Conservation (phyloP, 1,140 invertebrate species). For the Chlorops oryzae region DNA sequence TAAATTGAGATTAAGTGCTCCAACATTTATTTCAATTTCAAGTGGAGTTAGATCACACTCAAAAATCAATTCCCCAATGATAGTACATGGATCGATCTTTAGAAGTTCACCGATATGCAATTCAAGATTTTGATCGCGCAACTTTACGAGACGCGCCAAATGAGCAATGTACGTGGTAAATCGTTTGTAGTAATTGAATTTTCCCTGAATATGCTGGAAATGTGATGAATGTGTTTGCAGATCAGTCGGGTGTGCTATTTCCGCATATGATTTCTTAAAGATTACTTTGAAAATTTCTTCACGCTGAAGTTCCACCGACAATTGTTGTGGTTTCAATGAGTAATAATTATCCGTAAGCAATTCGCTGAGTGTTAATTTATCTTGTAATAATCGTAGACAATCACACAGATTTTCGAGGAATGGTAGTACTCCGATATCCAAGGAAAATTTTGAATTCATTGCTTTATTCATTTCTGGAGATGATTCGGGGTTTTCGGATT, state of each 20-base stretch:
- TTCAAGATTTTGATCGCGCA: constrained; percentile 45
- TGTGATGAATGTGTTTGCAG: constrained; percentile 20
- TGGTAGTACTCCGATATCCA: constrained; percentile 29
- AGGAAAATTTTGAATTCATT: constrained; percentile 6
- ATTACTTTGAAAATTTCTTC: constrained; percentile 26
- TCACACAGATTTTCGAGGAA: constrained; percentile 37
- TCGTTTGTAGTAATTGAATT: constrained; percentile 44
- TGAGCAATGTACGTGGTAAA: constrained; percentile 48
- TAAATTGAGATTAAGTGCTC: constrained; percentile 54
- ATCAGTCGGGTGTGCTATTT: constrained; percentile 23
- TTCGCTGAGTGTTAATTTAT: constrained; percentile 17
- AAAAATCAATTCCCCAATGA: constrained; percentile 55
- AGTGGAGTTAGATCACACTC: constrained; percentile 51
- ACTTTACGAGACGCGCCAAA: constrained; percentile 44
- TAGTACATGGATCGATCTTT: constrained; percentile 41
- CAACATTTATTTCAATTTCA: constrained; percentile 53
- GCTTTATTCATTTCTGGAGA: no score
- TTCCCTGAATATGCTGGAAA: constrained; percentile 31
- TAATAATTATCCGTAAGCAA: constrained; percentile 26
- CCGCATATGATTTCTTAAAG: constrained; percentile 18
- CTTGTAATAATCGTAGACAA: constrained; percentile 32
- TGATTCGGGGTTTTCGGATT: no score
- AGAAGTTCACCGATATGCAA: constrained; percentile 47
- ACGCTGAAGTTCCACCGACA: constrained; percentile 28
- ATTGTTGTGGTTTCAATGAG: constrained; percentile 21